Evolutionary conservation across 2,113 vertebrate species (phyloP).

Genomic region (Xyrauchen texanus): DNA sequence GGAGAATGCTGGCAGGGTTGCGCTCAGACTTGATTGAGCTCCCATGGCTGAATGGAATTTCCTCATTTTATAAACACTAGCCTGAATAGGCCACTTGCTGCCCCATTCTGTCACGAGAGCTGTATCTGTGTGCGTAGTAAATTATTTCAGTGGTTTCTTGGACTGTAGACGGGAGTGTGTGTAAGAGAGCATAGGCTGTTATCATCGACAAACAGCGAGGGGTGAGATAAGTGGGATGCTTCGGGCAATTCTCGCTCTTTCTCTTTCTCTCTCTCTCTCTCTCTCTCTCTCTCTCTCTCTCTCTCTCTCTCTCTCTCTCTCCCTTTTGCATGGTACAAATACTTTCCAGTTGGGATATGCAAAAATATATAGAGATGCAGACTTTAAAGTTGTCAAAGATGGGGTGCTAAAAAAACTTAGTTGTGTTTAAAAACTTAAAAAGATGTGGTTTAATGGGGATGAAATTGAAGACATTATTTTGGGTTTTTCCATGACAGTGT

Average conservation of each 20-base stretch:
- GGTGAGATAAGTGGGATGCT: conserved; percentile 37
- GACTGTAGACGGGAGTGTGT: neutral
- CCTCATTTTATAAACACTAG: conserved; percentile 32
- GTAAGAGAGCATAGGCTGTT: conserved; percentile 29
- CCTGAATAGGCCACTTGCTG: neutral
- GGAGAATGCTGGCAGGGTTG: neutral
- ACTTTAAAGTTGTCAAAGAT: no score
- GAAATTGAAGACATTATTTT: no score
- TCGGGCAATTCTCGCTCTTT: conserved; percentile 17
- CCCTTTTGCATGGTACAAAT: neutral
- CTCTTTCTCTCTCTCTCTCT: neutral
- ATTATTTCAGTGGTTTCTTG: conserved; percentile 27
- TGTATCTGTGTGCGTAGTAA: neutral
- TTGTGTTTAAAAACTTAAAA: no score
- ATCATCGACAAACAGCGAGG: conserved; percentile 37
- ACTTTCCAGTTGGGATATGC: no score
- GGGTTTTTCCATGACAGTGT: no score
- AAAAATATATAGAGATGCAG: no score
- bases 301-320: neutral
- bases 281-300: conserved; percentile 4
- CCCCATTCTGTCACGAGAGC: conserved; percentile 10
- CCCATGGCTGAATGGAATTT: conserved; percentile 23
- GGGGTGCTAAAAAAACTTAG: no score
- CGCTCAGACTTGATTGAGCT: conserved; percentile 26
- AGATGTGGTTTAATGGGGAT: no score